These are phyloP conservation scores for Drosophila kambysellisi DNA, from an alignment of 2,888 invertebrate species.

Conservation along the genomic window DNA sequence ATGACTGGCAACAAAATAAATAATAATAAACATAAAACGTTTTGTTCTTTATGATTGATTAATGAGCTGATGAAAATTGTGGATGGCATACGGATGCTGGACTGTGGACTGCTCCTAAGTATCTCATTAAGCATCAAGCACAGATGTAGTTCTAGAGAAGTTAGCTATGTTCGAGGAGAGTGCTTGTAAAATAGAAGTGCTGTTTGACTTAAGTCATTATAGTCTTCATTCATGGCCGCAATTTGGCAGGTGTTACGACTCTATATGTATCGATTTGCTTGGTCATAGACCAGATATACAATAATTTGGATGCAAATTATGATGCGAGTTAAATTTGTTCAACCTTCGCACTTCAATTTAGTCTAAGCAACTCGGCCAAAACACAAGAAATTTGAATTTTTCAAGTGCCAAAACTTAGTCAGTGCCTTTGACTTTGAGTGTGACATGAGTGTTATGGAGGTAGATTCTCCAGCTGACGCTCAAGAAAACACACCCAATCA, in stretches of 20 bases:
- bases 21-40: slow-evolving; percentile 10
- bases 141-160: slow-evolving; percentile 29
- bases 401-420: slow-evolving; percentile 12
- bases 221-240: slow-evolving; percentile 36
- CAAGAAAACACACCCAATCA: slow-evolving; percentile 29
- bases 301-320: slow-evolving; percentile 63
- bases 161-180: background rate
- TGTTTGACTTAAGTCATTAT: slow-evolving; percentile 19
- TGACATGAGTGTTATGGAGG: slow-evolving; percentile 30
- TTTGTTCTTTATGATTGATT: slow-evolving; percentile 45
- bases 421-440: slow-evolving; percentile 46
- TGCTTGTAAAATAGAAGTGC: slow-evolving; percentile 13
- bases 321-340: slow-evolving; percentile 40
- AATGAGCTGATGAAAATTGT: slow-evolving; percentile 30
- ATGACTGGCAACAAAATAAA: slow-evolving; percentile 41
- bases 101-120: background rate
- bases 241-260: slow-evolving; percentile 48
- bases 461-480: slow-evolving; percentile 23
- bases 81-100: slow-evolving; percentile 16
- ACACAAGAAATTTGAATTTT: slow-evolving; percentile 19
- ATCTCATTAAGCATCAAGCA: slow-evolving; percentile 16
- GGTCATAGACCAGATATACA: slow-evolving; percentile 32
- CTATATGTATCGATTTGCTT: slow-evolving; percentile 9
- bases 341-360: slow-evolving; percentile 65
- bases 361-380: slow-evolving; percentile 19